phyloP scores from a whole-genome alignment of 2,113 vertebrate genomes.

The Pomatostomus ruficeps region DNA sequence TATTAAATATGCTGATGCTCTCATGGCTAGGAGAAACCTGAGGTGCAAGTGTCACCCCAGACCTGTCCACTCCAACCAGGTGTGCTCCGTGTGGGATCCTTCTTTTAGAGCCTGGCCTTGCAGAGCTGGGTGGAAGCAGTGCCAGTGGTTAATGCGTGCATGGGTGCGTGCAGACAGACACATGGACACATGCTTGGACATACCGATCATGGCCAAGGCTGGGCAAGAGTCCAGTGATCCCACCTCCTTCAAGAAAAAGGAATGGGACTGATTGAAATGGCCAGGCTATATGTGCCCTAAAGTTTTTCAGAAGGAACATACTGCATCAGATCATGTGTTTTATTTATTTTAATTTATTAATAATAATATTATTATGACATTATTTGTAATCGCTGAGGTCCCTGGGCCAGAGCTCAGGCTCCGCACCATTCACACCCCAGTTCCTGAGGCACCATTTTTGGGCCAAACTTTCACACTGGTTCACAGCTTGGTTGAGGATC shows the following conservation, averaged over 20 bases:
- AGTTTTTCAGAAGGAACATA: not conserved
- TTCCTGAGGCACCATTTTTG: not conserved
- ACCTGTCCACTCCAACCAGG: not conserved
- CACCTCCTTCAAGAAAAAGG: not conserved
- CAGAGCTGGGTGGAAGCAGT: not conserved
- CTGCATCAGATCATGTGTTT: not conserved
- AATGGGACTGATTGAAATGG: not conserved
- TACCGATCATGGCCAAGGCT: not conserved
- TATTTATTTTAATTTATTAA: not conserved
- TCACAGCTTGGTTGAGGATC: not conserved
- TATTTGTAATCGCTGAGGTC: not conserved
- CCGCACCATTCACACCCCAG: not conserved
- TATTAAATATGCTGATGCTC: not conserved
- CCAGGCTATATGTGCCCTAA: not conserved
- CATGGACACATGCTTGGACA: not conserved
- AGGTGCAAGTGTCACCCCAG: not conserved
- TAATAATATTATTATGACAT: not conserved
- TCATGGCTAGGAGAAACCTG: not conserved
- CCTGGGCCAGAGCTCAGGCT: not conserved
- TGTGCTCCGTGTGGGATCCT: not conserved
- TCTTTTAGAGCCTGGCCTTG: not conserved
- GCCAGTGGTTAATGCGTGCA: not conserved
- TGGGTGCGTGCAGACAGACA: not conserved
- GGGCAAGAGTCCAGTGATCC: not conserved
- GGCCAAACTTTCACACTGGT: not conserved